These are phyloP conservation scores for Tenebrio molitor DNA, from an alignment of 1,140 invertebrate genomes.

Conservation along the genomic window DNA sequence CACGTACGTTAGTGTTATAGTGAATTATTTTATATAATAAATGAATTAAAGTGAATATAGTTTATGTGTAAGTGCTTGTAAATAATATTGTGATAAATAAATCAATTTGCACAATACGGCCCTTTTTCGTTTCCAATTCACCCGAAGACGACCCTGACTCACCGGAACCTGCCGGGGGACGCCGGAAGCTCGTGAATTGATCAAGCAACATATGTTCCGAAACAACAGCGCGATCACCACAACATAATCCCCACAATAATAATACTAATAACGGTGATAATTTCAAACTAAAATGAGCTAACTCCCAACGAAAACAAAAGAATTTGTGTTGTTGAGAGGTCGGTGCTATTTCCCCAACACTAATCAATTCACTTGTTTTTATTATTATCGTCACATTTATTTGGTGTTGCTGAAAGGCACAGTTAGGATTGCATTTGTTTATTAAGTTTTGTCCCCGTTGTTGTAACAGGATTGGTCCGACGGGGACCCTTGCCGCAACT, in stretches of 20 bases:
- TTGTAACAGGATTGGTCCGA: no score
- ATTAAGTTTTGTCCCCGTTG: no score
- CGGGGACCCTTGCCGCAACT: no score
- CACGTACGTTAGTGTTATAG: constrained; percentile 48
- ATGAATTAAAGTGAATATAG: constrained; percentile 59
- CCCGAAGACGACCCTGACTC: background rate
- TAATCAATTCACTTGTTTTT: background rate
- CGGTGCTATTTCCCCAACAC: no score
- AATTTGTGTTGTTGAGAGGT: no score
- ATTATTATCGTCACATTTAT: background rate
- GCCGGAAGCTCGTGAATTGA: constrained; percentile 10
- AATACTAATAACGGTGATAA: no score
- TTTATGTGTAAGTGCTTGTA: constrained; percentile 65
- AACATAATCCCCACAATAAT: background rate
- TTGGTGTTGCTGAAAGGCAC: no score
- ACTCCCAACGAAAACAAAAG: no score
- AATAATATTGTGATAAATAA: constrained; percentile 65
- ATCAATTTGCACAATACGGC: constrained; percentile 62
- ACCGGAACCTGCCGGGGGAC: background rate
- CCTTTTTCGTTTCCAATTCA: background rate
- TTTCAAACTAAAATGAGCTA: no score
- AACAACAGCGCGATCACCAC: background rate
- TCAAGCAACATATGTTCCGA: constrained; percentile 37
- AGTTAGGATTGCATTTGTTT: no score
- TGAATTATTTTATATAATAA: constrained; percentile 58